Evolutionary conservation across 2,113 vertebrate genomes (phyloP), one percentile per base, ranked within the genome.

Genomic region (Canis aureus): DNA sequence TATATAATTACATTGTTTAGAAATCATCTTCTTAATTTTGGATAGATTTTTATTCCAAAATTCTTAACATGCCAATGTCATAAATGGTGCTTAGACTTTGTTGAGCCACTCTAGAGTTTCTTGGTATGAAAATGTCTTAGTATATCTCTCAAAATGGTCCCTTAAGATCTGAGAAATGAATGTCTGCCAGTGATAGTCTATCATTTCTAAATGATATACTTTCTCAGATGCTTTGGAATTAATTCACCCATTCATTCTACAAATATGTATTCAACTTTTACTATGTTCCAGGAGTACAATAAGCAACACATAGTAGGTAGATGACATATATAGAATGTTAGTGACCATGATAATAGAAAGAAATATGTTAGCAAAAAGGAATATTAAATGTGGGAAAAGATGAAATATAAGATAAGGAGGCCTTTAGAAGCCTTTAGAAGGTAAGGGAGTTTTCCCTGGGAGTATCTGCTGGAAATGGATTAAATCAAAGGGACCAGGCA

Each of bases 1-100:
- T 51, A 55, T 49, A 66, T 84, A 79, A 89, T 89, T 86, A 53
- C 73, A 89, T 93, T 62, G 22, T 62, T 11, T 80, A 69, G 23
- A 74, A 91, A 71, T 5, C 0, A 19, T 13, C 2, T 84, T 49
- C 8, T 74, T 95, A 91, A 95, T 78, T 89, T 71, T 78, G 17
- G 32, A 43, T 94, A 32, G 91, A 53, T 59, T 91, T 95, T 95
- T 79, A 96, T 69, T 95, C 9, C 23, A 89, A 57, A 69, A 38
- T 51, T 13, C 19, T 92, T 53, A 74, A 59, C 19, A 35, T 38
- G 7, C 6, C 23, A 84, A 53, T 82, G 23, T 25, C 66, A 76
- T 49, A 88, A 51, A 16, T 5, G 8, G 19, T 55, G 51, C 15
- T 25, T 86, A 55, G 43, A 23, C 57, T 78, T 64, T 43, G 69